Base-by-base conservation (phyloP, 2,888 invertebrate species). In the Polydrusus tereticollis region DNA sequence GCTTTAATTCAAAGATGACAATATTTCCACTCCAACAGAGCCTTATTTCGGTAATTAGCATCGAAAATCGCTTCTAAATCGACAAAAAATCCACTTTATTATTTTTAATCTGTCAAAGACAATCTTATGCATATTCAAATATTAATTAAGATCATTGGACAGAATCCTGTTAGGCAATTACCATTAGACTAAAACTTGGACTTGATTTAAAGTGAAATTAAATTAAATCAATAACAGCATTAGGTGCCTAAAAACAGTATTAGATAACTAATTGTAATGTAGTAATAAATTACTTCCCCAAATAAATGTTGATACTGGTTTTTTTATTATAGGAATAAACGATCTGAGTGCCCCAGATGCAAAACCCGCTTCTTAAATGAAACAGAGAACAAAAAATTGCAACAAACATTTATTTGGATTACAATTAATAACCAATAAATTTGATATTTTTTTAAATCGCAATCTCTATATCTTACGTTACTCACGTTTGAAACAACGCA, bases 51-150 rank as follows among this genome's bases (percentile, higher is more conserved):
- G n/a, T 18, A 10, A 55, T 55, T 55, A 29, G 29, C 52, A 55
- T 55, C 16, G 1, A 16, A 29, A 55, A 55, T 5, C 52, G 18
- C 29, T 55, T 55, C 10, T 6, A 55, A 55, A 55, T 10, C 29
- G 18, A 29, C 29, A 55, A 55, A 29, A 29, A 23, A 55, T 29
- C 29, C 18, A 55, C 16, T 55, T 55, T 23, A 55, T 29, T 55
- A 55, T 55, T 55, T 55, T 55, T 16, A 55, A 55, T 55, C 29
- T 16, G 29, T 55, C 29, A 29, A 55, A 55, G 8, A 55, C 52
- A 29, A 55, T 55, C 52, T 55, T 29, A 55, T 55, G 52, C 52
- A 55, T 55, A 55, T 55, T 55, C 52, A 55, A 55, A 29, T 8
- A n/a, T 55, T 55, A 55, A 55, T 29, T 55, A 55, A 29, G 14